Percentiles rank a stretch among this genome's conserved stretches.
phyloP scores from a whole-genome alignment of 2,797 vertebrate genomes.

The Anguilla anguilla region DNA sequence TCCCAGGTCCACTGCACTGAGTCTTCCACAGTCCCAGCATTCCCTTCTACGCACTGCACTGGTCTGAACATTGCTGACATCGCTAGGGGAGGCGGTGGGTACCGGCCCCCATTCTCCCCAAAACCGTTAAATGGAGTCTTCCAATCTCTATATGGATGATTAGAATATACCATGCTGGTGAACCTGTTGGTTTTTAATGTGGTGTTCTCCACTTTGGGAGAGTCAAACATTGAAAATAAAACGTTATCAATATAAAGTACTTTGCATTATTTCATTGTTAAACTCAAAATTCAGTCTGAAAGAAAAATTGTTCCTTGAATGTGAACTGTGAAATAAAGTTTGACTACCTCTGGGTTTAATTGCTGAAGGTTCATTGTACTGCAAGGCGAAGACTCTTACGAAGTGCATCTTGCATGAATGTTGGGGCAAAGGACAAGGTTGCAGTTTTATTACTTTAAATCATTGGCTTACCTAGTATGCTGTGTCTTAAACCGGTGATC shows the following conservation, averaged over 20 bases:
- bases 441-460: not conserved
- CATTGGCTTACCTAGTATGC: not conserved
- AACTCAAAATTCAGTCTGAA: not conserved
- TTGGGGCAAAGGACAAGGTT: conserved; percentile 6
- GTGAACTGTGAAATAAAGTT: conserved; percentile 1
- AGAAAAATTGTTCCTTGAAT: conserved; percentile 2
- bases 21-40: conserved; percentile 75
- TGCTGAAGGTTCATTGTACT: not conserved
- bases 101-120: conserved; percentile 31
- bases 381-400: not conserved
- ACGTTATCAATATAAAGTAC: conserved; percentile 53
- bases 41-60: conserved; percentile 73
- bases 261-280: not conserved
- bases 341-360: not conserved
- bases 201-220: conserved; percentile 64
- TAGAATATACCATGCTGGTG: conserved; percentile 60
- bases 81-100: conserved; percentile 55
- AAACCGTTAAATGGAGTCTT: conserved; percentile 55
- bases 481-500: not conserved
- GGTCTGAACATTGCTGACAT: conserved; percentile 55
- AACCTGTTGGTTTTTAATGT: conserved; percentile 61
- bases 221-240: conserved; percentile 69
- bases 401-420: not conserved
- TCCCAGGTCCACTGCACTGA: conserved; percentile 73
- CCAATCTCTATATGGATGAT: conserved; percentile 45